Evolutionary conservation across 2,888 invertebrate genomes (phyloP).

Genomic region (Hoplodrina ambigua): DNA sequence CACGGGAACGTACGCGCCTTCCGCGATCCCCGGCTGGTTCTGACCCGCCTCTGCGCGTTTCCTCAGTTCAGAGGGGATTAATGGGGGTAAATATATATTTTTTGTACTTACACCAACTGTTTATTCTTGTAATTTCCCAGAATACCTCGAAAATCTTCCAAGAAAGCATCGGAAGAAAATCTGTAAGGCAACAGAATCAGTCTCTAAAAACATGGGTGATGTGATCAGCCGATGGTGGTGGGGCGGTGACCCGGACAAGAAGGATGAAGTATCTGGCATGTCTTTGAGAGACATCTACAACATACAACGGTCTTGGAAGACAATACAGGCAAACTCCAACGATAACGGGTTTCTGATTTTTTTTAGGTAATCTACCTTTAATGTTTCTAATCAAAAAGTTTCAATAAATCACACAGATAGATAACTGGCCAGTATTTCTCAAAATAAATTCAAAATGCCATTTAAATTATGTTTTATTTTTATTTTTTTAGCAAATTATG

Average conservation of each 20-base stretch:
- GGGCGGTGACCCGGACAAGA: slow-evolving; percentile 73
- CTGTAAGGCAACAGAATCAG: not conserved
- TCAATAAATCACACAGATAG: not conserved
- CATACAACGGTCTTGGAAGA: slow-evolving; percentile 70
- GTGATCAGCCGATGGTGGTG: slow-evolving; percentile 67
- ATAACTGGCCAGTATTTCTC: not conserved
- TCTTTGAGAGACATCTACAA: slow-evolving; percentile 70
- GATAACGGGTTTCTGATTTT: slow-evolving; percentile 72
- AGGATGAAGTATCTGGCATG: slow-evolving; percentile 69
- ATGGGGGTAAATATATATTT: no score
- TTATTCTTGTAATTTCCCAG: slow-evolving; percentile 2
- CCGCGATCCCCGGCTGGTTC: no score
- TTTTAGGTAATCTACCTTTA: slow-evolving; percentile 64
- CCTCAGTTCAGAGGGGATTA: no score
- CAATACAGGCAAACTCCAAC: slow-evolving; percentile 64
- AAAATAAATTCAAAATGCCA: not conserved
- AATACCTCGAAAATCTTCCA: not conserved
- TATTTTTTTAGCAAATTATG: not conserved
- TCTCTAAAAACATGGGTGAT: slow-evolving; percentile 61
- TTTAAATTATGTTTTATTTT: slow-evolving; percentile 3
- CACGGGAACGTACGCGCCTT: no score
- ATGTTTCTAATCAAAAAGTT: not conserved
- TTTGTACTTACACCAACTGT: no score
- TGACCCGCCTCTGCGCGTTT: no score
- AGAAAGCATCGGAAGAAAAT: not conserved